These are phyloP conservation scores for Ectemnius continuus DNA, from an alignment of 2,888 invertebrate genomes.

Conservation along the genomic window DNA sequence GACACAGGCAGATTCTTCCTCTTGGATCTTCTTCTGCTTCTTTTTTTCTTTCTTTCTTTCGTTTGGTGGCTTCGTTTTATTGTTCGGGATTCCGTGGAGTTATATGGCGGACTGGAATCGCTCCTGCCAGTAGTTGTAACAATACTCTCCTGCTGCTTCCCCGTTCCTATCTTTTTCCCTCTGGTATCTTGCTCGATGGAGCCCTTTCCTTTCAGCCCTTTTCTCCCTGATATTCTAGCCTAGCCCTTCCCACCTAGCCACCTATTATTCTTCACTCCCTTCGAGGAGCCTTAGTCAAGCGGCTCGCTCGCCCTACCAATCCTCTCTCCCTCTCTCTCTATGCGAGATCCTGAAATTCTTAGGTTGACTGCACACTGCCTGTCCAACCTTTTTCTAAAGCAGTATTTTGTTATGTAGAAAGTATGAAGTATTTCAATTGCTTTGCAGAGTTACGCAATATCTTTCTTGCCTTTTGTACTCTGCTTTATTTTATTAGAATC, in stretches of 20 bases:
- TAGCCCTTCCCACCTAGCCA: constrained; percentile 4
- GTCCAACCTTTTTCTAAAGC: too few relatives aligned
- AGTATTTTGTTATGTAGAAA: too few relatives aligned
- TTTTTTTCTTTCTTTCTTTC: too few relatives aligned
- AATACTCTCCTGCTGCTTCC: constrained; percentile 25
- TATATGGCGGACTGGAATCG: background rate
- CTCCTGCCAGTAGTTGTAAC: constrained; percentile 20
- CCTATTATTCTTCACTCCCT: constrained; percentile 29
- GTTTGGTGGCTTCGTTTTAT: constrained; percentile 17
- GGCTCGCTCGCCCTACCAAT: constrained; percentile 13
- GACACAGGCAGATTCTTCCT: background rate
- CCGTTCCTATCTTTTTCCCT: background rate
- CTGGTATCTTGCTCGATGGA: background rate
- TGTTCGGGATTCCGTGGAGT: constrained; percentile 30
- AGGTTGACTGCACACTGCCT: too few relatives aligned
- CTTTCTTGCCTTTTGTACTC: too few relatives aligned
- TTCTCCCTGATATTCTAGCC: background rate
- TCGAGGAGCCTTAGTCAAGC: constrained; percentile 21
- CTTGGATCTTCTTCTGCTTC: too few relatives aligned
- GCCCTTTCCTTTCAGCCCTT: constrained; percentile 8
- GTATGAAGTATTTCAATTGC: too few relatives aligned
- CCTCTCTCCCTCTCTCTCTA: background rate
- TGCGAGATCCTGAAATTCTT: background rate
- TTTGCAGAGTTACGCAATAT: too few relatives aligned
- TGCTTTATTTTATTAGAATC: too few relatives aligned